A percentile compares a stretch with the other conserved stretches of the same genome.
Evolutionary conservation across 2,888 invertebrate species (phyloP).

Genomic region (Thymelicus lineola): DNA sequence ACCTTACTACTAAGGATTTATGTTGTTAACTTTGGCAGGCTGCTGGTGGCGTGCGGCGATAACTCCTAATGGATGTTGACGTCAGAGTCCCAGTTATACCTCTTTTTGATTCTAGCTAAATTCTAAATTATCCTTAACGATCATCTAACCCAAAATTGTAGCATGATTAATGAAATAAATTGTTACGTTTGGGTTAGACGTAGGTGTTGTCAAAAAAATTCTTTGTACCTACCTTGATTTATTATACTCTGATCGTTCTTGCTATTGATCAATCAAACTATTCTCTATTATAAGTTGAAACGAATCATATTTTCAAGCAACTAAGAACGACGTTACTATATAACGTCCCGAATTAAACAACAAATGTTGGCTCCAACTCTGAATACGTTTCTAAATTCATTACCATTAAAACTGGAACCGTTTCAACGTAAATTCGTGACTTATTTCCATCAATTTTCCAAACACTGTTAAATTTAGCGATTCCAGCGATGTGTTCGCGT

Average conservation of each 20-base stretch:
- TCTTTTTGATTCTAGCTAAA: constrained; percentile 18
- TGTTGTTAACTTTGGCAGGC: constrained; percentile 58
- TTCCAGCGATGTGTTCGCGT: constrained; percentile 39
- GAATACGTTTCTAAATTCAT: constrained; percentile 24
- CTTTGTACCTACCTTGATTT: constrained; percentile 16
- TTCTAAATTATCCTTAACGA: constrained; percentile 24
- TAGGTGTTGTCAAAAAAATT: constrained; percentile 23
- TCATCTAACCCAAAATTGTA: constrained; percentile 9
- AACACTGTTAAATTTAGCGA: constrained; percentile 36
- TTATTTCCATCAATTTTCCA: constrained; percentile 40
- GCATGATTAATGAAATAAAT: constrained; percentile 25
- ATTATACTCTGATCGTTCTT: constrained; percentile 4
- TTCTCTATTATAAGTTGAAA: constrained; percentile 10
- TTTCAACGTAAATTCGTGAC: constrained; percentile 40
- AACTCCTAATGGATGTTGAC: constrained; percentile 33
- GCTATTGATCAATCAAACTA: constrained; percentile 14
- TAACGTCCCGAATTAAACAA: constrained; percentile 5
- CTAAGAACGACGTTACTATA: not conserved
- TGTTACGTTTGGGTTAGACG: constrained; percentile 14
- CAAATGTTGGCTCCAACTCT: constrained; percentile 15
- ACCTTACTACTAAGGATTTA: constrained; percentile 64
- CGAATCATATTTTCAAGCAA: constrained; percentile 3
- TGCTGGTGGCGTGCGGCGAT: constrained; percentile 39
- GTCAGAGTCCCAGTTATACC: constrained; percentile 6
- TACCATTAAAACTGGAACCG: constrained; percentile 7